Percentiles rank a stretch among this genome's conserved stretches.
These are phyloP conservation scores for Drosophila nasuta DNA, from an alignment of 1,140 invertebrate genomes.

Conservation along the genomic window DNA sequence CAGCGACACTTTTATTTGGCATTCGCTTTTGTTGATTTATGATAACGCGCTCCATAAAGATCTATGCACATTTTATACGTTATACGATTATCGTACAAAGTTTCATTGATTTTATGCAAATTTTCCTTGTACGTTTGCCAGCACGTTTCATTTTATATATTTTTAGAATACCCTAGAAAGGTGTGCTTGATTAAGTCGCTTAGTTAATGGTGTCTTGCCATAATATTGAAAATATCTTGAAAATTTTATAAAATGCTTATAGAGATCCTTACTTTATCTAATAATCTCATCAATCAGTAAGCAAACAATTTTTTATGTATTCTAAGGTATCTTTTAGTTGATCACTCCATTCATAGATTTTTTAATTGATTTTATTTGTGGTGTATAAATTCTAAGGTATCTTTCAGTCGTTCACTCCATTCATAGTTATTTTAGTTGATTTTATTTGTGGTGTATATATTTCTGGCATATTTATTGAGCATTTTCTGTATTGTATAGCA, in stretches of 20 bases:
- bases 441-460: slow-evolving; percentile 30
- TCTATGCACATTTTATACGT: slow-evolving; percentile 50
- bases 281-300: no score
- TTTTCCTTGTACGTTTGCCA: slow-evolving; percentile 37
- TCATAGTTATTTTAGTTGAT: neutral
- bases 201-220: no score
- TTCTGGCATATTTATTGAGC: slow-evolving; percentile 61
- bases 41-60: slow-evolving; percentile 71
- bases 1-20: slow-evolving; percentile 72
- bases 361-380: slow-evolving; percentile 12
- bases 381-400: slow-evolving; percentile 1
- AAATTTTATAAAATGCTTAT: no score
- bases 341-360: no score
- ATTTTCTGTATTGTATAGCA: slow-evolving; percentile 55
- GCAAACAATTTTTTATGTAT: no score
- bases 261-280: no score
- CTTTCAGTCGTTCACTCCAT: neutral
- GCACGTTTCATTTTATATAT: slow-evolving; percentile 40
- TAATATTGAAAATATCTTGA: no score
- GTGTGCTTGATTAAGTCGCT: neutral
- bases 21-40: slow-evolving; percentile 63
- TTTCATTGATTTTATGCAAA: slow-evolving; percentile 79
- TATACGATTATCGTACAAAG: slow-evolving; percentile 37
- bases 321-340: slow-evolving; percentile 1
- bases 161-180: slow-evolving; percentile 18